Conservation (phyloP, 2,888 invertebrate genomes). For the Octonoba sinensis region DNA sequence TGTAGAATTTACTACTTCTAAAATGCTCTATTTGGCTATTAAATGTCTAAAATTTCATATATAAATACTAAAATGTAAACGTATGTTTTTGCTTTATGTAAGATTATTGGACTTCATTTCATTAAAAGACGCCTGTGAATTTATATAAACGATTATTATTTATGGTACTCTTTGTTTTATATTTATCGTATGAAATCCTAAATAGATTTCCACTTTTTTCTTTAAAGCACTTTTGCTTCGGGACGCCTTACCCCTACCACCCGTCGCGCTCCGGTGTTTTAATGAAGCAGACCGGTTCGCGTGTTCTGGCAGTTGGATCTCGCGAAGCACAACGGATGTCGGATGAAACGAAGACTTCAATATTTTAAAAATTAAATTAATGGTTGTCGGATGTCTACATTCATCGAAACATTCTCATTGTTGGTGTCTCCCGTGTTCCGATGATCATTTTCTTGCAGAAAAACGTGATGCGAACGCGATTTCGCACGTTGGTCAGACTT, state of each 20-base stretch:
- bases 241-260: conserved; percentile 57
- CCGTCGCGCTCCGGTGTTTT: conserved; percentile 63
- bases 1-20: too few relatives aligned
- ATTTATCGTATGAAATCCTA: conserved; percentile 16
- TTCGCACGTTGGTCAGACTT: too few relatives aligned
- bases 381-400: conserved; percentile 33
- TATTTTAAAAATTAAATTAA: conserved; percentile 31
- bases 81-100: too few relatives aligned
- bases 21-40: too few relatives aligned
- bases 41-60: too few relatives aligned
- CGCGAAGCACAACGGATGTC: conserved; percentile 42
- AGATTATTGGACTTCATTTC: too few relatives aligned
- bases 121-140: neutral
- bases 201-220: conserved; percentile 62
- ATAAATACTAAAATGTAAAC: too few relatives aligned
- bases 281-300: conserved; percentile 58
- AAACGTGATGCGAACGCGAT: too few relatives aligned
- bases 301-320: conserved; percentile 58
- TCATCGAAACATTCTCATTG: conserved; percentile 43
- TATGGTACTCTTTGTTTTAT: neutral
- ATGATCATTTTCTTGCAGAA: too few relatives aligned
- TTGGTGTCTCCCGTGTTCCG: neutral
- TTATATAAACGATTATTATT: neutral
- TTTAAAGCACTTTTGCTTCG: conserved; percentile 64
- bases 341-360: conserved; percentile 55